Conservation (phyloP, 2,113 vertebrate species). For the Pteruthius melanotis region DNA sequence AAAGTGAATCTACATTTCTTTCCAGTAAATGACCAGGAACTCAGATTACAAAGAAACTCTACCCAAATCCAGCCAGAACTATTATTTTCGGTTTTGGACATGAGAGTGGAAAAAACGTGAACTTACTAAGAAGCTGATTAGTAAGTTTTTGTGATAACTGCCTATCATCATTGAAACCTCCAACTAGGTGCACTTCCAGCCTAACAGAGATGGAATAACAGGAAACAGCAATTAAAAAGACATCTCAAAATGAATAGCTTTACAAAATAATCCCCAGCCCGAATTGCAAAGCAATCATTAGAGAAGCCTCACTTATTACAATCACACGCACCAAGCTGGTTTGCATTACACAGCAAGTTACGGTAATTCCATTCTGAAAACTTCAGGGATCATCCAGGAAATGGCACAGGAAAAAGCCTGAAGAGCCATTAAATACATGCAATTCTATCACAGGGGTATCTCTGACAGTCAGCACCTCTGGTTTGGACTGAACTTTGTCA, state of each 20-base stretch:
- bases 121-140: constrained; percentile 88
- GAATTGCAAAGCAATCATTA: neutral
- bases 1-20: neutral
- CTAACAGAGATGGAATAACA: constrained; percentile 70
- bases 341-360: neutral
- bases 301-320: neutral
- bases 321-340: neutral
- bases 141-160: constrained; percentile 89
- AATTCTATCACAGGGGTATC: neutral
- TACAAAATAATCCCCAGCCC: constrained; percentile 41
- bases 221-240: constrained; percentile 45
- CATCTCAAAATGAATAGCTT: neutral
- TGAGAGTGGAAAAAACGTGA: constrained; percentile 6
- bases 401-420: neutral
- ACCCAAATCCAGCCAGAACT: constrained; percentile 12
- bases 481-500: neutral
- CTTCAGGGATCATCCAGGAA: neutral
- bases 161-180: constrained; percentile 92
- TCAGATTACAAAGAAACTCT: neutral
- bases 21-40: neutral
- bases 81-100: neutral
- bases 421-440: neutral
- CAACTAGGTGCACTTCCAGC: constrained; percentile 92
- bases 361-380: neutral
- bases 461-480: neutral